These are phyloP conservation scores for Oopsacas minuta DNA, from an alignment of 37 sponge, comb jelly and placozoan species.

Conservation along the genomic window DNA sequence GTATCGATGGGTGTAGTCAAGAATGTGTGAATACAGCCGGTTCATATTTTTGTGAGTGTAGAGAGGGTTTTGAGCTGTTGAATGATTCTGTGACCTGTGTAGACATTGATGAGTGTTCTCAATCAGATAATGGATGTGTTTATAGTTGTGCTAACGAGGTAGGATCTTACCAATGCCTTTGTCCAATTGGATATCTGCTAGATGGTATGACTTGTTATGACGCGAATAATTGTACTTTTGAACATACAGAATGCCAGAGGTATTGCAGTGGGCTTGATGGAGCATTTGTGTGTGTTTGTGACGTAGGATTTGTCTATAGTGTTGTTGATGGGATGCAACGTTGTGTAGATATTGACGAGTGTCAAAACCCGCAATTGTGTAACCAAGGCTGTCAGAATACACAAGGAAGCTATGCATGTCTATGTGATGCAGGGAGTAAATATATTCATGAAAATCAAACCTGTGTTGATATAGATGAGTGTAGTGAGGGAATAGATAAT, in stretches of 20 bases:
- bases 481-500: not conserved
- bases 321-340: not conserved
- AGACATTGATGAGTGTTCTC: not conserved
- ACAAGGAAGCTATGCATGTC: not conserved
- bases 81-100: not conserved
- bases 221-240: not conserved
- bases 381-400: slow-evolving; percentile 3
- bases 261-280: not conserved
- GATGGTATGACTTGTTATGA: not conserved
- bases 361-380: not conserved
- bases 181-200: not conserved
- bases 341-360: slow-evolving; percentile 7
- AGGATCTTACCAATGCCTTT: not conserved
- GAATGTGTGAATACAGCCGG: not conserved
- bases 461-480: not conserved
- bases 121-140: not conserved
- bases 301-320: not conserved
- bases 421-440: not conserved
- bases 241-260: not conserved
- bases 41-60: not conserved
- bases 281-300: not conserved
- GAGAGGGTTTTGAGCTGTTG: not conserved
- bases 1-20: not conserved
- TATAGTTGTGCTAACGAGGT: not conserved
- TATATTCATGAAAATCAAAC: not conserved